phyloP scores from a whole-genome alignment of 2,888 invertebrate species.

The Sarcophaga subvicina region DNA sequence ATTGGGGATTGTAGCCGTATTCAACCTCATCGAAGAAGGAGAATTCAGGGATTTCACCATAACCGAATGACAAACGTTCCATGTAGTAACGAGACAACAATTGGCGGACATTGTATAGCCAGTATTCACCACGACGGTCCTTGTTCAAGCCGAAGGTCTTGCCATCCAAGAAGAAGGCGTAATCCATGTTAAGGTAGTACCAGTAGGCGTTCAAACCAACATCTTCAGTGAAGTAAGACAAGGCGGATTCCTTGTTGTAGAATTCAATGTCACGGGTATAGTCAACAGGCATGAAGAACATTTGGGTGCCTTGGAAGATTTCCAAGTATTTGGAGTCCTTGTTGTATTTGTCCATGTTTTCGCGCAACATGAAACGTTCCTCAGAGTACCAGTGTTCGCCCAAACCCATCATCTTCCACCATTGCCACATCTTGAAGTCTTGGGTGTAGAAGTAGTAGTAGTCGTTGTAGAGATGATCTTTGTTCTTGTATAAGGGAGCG shows the following conservation, averaged over 20 bases:
- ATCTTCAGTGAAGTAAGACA: constrained; percentile 88
- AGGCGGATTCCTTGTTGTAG: constrained; percentile 82
- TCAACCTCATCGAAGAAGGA: constrained; percentile 82
- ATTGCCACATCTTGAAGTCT: constrained; percentile 71
- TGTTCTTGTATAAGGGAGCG: constrained; percentile 70
- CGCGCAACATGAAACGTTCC: constrained; percentile 66
- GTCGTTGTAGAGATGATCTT: background rate
- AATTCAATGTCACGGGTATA: constrained; percentile 82
- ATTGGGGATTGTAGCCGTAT: constrained; percentile 84
- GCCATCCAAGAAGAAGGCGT: constrained; percentile 85
- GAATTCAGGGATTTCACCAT: constrained; percentile 84
- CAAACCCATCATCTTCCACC: constrained; percentile 73
- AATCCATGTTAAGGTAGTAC: constrained; percentile 84
- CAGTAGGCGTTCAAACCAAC: constrained; percentile 85
- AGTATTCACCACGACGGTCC: constrained; percentile 85
- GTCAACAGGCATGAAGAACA: constrained; percentile 82
- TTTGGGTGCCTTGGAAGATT: constrained; percentile 60
- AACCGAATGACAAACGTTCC: constrained; percentile 85
- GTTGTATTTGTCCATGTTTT: constrained; percentile 60
- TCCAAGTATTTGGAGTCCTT: constrained; percentile 64
- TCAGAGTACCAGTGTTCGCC: constrained; percentile 68
- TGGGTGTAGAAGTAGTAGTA: constrained; percentile 62
- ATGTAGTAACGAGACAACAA: constrained; percentile 86
- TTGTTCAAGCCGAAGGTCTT: constrained; percentile 82
- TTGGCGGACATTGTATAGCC: constrained; percentile 86